Evolutionary conservation across 2,113 vertebrate genomes (phyloP), one percentile per base, ranked within the genome.

Genomic region (Montifringilla adamsi): DNA sequence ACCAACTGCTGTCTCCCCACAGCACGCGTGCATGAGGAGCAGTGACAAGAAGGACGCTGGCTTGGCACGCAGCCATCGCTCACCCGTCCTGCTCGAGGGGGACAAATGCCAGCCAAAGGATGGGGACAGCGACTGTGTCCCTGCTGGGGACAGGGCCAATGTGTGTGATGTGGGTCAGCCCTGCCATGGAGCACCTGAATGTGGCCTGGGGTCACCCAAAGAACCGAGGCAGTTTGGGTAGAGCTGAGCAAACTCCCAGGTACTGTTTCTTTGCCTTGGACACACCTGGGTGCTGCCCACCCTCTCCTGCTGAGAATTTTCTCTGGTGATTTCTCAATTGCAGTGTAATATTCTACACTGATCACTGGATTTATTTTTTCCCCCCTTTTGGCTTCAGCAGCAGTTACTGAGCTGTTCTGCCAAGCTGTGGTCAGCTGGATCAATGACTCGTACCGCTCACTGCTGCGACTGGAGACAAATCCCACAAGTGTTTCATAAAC

Each of bases 101-200:
- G 11, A 49, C 20, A 44, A 35, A 55, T 0, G 0, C 26, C 39
- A 26, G 52, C 46, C 27, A 2, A 44, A 33, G 46, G 53, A 66
- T 0, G 0, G 66, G 55, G 67, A 33, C 0, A 1, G 23, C 0
- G 16, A 23, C 13, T 4, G 19, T 2, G 13, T 44, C 55, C 60
- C 50, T 0, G 1, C 4, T 10, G 75, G 47, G 58, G 50, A 35
- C 0, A 0, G 31, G 69, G 59, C 15, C 3, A 3, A 17, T 4
- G 18, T 0, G 0, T 15, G 43, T 0, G 31, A 11, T 18, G 37
- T 19, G 76, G 80, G 59, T 50, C 81, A 60, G 55, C 44, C 59
- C 66, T 17, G 60, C 39, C 59, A 7, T 0, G 6, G 37, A 47
- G 68, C 37, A 39, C 31, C 28, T 0, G 4, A 37, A 6, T 0